Percentiles rank a stretch among this genome's conserved stretches.
These are phyloP conservation scores for Amblyopsis hoosieri DNA, from an alignment of 2,797 vertebrate genomes.

Conservation along the genomic window DNA sequence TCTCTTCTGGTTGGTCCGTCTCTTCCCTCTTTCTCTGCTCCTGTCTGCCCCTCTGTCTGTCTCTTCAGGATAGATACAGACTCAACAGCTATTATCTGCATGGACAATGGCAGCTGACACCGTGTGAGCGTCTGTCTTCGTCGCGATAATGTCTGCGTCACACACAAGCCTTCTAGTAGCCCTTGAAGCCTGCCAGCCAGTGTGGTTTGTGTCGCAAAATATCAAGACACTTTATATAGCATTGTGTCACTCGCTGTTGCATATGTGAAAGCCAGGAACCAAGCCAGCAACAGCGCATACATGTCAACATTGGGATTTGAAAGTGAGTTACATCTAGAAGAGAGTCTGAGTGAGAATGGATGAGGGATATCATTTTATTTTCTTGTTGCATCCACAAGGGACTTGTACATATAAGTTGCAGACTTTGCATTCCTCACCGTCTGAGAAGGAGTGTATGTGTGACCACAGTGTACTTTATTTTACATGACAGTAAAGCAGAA, in stretches of 20 bases:
- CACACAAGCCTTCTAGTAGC: constrained; percentile 12
- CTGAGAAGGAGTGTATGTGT: neutral
- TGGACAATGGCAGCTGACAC: constrained; percentile 24
- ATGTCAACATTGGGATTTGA: too few relatives aligned
- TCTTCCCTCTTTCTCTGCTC: neutral
- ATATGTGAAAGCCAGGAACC: constrained; percentile 14
- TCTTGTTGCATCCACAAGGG: neutral
- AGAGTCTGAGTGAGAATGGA: neutral
- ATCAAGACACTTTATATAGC: constrained; percentile 34
- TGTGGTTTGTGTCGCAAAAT: neutral
- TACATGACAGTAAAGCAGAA: constrained; percentile 15
- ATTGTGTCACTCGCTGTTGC: constrained; percentile 19
- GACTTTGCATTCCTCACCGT: neutral
- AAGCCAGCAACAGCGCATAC: neutral
- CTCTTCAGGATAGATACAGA: neutral
- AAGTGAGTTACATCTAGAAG: neutral
- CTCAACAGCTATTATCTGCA: constrained; percentile 16
- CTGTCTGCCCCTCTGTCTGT: neutral
- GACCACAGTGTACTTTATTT: constrained; percentile 3
- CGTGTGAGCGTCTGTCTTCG: constrained; percentile 17
- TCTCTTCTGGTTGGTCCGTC: neutral
- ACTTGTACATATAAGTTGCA: constrained; percentile 1
- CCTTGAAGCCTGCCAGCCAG: too few relatives aligned
- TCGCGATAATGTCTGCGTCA: constrained; percentile 7
- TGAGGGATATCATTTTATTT: neutral